A percentile compares a stretch with the other conserved stretches of the same genome.
Conservation (phyloP, 92 coral and sea anemone species). For the Actinernus sp. region DNA sequence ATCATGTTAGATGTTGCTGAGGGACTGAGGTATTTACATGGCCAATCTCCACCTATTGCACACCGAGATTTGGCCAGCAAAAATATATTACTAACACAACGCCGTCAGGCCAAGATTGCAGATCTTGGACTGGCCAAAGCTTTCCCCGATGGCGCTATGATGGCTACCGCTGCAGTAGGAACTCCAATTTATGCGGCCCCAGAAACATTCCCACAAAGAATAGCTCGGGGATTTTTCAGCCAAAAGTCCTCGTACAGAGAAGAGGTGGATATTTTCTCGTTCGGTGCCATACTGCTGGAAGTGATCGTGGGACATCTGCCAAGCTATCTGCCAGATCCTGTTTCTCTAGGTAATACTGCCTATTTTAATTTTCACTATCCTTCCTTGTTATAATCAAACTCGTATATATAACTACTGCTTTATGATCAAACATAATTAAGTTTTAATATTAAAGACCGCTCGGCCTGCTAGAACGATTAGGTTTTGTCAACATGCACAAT, state of each 20-base stretch:
- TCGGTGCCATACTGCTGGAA: conserved; percentile 80
- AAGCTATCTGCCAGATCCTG: conserved; percentile 50
- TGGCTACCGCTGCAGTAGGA: conserved; percentile 80
- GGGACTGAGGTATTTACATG: conserved; percentile 71
- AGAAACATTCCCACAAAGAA: conserved; percentile 66
- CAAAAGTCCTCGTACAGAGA: conserved; percentile 66
- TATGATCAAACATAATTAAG: too few relatives aligned
- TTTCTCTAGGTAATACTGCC: conserved; percentile 69
- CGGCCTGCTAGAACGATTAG: too few relatives aligned
- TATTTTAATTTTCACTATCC: too few relatives aligned
- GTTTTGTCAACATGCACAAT: too few relatives aligned
- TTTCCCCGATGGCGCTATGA: conserved; percentile 83
- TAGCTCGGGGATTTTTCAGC: conserved; percentile 13
- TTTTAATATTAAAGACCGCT: too few relatives aligned
- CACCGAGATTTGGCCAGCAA: conserved; percentile 89
- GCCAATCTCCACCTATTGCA: conserved; percentile 42
- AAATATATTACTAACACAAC: conserved; percentile 62
- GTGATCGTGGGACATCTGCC: conserved; percentile 86
- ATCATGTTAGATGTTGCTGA: conserved; percentile 86
- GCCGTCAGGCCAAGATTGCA: conserved; percentile 77
- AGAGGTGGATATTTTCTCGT: conserved; percentile 88
- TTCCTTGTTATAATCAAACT: too few relatives aligned
- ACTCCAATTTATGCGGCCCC: conserved; percentile 86
- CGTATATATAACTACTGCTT: too few relatives aligned
- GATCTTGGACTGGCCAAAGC: conserved; percentile 85